Conservation (phyloP, 2,797 vertebrate species). For the Nannoperca australis region DNA sequence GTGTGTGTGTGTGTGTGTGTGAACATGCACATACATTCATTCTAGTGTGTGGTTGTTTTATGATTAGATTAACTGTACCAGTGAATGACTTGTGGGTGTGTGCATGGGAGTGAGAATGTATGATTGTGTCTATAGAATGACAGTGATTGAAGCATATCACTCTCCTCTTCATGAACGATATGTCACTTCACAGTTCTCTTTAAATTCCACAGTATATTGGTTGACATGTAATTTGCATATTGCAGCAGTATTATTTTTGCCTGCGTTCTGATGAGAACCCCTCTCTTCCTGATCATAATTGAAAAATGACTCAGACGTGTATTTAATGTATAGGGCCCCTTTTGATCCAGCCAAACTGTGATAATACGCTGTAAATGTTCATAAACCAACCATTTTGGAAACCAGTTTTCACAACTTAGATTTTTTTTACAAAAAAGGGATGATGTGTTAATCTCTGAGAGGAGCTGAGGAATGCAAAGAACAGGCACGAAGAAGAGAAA, state of each 20-base stretch:
- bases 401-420: background rate
- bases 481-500: background rate
- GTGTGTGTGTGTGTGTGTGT: background rate
- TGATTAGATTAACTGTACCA: slow-evolving; percentile 14
- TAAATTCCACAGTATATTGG: slow-evolving; percentile 56
- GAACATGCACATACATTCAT: background rate
- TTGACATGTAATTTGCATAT: slow-evolving; percentile 63
- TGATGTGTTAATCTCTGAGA: slow-evolving; percentile 20
- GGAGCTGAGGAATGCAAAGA: slow-evolving; percentile 12
- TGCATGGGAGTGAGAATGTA: slow-evolving; percentile 1
- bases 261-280: slow-evolving; percentile 28
- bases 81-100: background rate
- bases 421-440: background rate
- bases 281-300: slow-evolving; percentile 25
- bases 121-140: slow-evolving; percentile 25
- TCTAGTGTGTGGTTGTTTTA: slow-evolving; percentile 9
- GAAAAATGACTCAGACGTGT: slow-evolving; percentile 19
- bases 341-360: slow-evolving; percentile 5
- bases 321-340: slow-evolving; percentile 24
- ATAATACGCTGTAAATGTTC: background rate
- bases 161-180: slow-evolving; percentile 42
- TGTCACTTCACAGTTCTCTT: slow-evolving; percentile 59
- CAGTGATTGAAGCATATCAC: slow-evolving; percentile 43
- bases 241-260: slow-evolving; percentile 41
- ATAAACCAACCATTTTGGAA: background rate